These are phyloP conservation scores for Premnoplex brunnescens DNA, from an alignment of 2,797 vertebrate genomes.

Conservation along the genomic window DNA sequence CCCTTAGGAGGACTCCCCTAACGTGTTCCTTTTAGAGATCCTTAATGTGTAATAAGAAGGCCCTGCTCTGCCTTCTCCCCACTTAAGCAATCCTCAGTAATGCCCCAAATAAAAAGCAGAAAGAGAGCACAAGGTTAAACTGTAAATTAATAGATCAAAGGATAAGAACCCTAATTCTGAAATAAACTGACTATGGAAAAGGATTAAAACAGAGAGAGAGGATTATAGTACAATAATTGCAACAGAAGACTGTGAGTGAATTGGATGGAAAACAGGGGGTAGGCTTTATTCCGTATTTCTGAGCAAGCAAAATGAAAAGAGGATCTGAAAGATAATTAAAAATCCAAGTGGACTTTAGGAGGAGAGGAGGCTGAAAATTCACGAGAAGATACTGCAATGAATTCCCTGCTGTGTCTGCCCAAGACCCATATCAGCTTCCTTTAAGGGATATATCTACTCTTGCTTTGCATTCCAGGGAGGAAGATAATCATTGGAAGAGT, in stretches of 20 bases:
- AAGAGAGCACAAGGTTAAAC: slow-evolving; percentile 60
- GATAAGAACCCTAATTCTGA: slow-evolving; percentile 64
- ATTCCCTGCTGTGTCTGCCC: background rate
- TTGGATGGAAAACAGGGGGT: slow-evolving; percentile 42
- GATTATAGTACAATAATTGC: slow-evolving; percentile 59
- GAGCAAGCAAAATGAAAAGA: slow-evolving; percentile 39
- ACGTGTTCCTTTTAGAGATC: background rate
- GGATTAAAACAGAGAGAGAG: slow-evolving; percentile 62
- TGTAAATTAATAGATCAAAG: slow-evolving; percentile 68
- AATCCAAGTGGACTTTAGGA: slow-evolving; percentile 22
- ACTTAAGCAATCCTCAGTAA: slow-evolving; percentile 10
- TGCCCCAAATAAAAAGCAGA: slow-evolving; percentile 32
- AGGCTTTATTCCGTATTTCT: slow-evolving; percentile 48
- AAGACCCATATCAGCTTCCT: slow-evolving; percentile 5
- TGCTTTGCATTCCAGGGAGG: background rate
- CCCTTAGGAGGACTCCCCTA: background rate
- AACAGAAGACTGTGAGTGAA: slow-evolving; percentile 34
- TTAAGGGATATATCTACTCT: background rate
- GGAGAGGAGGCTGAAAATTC: slow-evolving; percentile 28
- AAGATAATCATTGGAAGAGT: slow-evolving; percentile 2
- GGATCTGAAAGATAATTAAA: slow-evolving; percentile 61
- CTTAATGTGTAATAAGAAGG: background rate
- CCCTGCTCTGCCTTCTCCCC: background rate
- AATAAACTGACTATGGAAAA: slow-evolving; percentile 64
- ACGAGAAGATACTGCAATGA: background rate